Percentiles rank a stretch among this genome's conserved stretches.
These are phyloP conservation scores for Leucosticte australis DNA, from an alignment of 2,113 vertebrate species.

Conservation along the genomic window DNA sequence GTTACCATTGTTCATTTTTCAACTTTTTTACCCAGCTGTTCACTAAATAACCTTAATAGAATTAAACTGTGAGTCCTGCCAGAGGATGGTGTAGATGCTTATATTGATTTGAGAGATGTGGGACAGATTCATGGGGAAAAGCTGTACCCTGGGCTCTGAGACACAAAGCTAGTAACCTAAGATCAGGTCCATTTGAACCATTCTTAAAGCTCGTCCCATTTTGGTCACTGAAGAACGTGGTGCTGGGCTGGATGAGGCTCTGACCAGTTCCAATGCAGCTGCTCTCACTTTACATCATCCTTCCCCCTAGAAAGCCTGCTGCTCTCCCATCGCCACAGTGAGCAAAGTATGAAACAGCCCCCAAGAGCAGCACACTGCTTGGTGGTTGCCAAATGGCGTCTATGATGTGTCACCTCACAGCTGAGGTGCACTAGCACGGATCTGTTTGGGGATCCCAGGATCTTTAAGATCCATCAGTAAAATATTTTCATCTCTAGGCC, in stretches of 20 bases:
- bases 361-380: not conserved
- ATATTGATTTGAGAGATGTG: not conserved
- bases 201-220: not conserved
- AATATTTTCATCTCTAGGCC: not conserved
- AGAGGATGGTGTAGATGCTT: not conserved
- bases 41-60: not conserved
- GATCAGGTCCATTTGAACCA: not conserved
- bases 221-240: not conserved
- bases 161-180: not conserved
- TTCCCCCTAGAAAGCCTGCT: not conserved
- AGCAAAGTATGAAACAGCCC: rapidly evolving
- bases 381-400: rapidly evolving
- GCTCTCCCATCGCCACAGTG: too few species aligned
- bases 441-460: not conserved
- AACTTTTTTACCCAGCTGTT: not conserved
- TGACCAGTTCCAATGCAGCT: rapidly evolving
- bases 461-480: not conserved
- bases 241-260: not conserved
- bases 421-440: not conserved
- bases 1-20: not conserved
- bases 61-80: not conserved
- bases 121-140: not conserved
- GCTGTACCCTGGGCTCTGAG: not conserved
- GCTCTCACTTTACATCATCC: not conserved
- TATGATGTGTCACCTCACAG: rapidly evolving